Evolutionary conservation across 2,888 invertebrate species (phyloP).

Genomic region (Pecten maximus): DNA sequence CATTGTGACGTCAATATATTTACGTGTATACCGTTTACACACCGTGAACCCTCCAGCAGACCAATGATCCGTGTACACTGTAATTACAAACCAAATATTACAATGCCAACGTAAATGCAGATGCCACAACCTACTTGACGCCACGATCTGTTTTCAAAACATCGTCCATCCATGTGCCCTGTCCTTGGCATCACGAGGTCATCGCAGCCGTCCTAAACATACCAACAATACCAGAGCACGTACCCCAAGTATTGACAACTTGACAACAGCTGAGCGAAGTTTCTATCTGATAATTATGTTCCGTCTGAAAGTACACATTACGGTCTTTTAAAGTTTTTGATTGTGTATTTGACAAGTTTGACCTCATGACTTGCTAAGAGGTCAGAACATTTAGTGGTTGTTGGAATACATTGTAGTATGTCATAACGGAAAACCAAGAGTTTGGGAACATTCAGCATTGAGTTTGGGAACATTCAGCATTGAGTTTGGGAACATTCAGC

Average conservation of each 20-base stretch:
- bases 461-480: too few species aligned
- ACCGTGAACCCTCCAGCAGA: background rate
- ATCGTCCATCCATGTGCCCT: slow-evolving; percentile 16
- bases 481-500: too few species aligned
- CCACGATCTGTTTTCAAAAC: slow-evolving; percentile 13
- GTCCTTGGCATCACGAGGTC: background rate
- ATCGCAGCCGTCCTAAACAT: background rate
- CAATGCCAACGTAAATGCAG: background rate
- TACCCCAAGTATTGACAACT: background rate
- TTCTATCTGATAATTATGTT: too few species aligned
- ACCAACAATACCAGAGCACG: background rate
- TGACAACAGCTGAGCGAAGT: background rate
- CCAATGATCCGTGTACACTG: background rate
- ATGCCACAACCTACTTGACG: slow-evolving; percentile 14
- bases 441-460: too few species aligned
- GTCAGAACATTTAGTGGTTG: too few species aligned
- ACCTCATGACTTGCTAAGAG: too few species aligned
- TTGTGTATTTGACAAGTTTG: too few species aligned
- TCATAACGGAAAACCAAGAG: too few species aligned
- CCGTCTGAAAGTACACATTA: too few species aligned
- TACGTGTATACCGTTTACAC: background rate
- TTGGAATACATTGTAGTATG: too few species aligned
- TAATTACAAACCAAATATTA: slow-evolving; percentile 28
- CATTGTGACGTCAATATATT: too few species aligned
- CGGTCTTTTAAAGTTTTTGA: too few species aligned